Conservation (phyloP, 2,888 invertebrate genomes). For the Patella ulyssiponensis region DNA sequence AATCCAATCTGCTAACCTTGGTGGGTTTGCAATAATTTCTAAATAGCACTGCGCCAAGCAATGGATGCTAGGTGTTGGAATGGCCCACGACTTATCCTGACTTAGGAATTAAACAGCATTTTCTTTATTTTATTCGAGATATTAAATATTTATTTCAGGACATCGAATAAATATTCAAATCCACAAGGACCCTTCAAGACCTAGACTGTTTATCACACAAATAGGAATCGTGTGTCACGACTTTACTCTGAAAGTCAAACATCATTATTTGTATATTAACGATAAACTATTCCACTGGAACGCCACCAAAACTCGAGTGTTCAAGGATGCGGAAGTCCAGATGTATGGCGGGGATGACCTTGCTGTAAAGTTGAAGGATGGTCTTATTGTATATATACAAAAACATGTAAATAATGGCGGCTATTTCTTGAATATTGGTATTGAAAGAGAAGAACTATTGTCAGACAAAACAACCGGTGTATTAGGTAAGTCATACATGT, state of each 20-base stretch:
- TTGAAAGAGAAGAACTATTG: conserved; percentile 28
- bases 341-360: background rate
- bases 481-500: conserved; percentile 29
- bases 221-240: background rate
- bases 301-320: background rate
- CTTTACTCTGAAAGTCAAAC: background rate
- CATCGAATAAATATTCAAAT: background rate
- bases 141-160: background rate
- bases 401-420: background rate
- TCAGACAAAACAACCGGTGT: conserved; percentile 27
- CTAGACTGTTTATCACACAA: background rate
- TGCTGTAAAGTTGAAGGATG: background rate
- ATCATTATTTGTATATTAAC: background rate
- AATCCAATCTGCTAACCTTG: too few species aligned
- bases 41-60: too few species aligned
- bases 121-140: too few species aligned
- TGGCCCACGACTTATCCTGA: too few species aligned
- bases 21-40: too few species aligned
- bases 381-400: background rate
- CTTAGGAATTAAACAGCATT: too few species aligned
- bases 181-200: background rate
- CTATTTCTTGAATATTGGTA: conserved; percentile 30
- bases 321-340: background rate
- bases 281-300: background rate
- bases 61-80: too few species aligned